phyloP scores from a whole-genome alignment of 64 coral and sea anemone genomes.

The Porites australiensis region DNA sequence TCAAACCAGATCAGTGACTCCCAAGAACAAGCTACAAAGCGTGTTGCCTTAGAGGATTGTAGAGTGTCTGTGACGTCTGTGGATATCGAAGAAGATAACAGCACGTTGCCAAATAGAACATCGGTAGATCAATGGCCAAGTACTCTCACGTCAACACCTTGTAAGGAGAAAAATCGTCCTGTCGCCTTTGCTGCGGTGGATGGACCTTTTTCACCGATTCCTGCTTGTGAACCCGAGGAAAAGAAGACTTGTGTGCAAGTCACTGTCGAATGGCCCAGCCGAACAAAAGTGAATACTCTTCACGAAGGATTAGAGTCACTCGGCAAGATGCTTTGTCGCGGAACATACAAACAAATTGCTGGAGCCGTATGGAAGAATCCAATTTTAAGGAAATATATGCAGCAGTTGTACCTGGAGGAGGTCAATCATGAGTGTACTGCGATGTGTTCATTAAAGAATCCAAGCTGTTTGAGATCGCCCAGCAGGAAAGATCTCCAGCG shows the following conservation, averaged over 20 bases:
- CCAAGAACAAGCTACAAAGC: too few relatives aligned
- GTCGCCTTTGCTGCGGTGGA: neutral
- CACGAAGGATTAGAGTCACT: constrained; percentile 59
- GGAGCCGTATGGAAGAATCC: constrained; percentile 45
- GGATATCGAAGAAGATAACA: too few relatives aligned
- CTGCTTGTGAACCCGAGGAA: neutral
- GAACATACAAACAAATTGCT: constrained; percentile 76
- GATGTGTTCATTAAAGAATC: constrained; percentile 58
- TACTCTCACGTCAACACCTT: constrained; percentile 20
- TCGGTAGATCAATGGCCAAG: neutral
- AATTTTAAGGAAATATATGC: constrained; percentile 56
- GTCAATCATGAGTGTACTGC: constrained; percentile 59
- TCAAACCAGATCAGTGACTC: too few relatives aligned
- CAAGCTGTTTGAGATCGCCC: constrained; percentile 66
- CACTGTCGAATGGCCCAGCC: constrained; percentile 75
- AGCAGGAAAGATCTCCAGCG: constrained; percentile 51
- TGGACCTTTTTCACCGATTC: constrained; percentile 30
- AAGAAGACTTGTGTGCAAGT: constrained; percentile 61
- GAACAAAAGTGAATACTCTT: constrained; percentile 48
- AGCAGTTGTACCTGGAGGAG: constrained; percentile 41
- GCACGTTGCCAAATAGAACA: neutral
- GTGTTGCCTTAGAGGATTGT: too few relatives aligned
- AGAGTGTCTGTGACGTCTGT: too few relatives aligned
- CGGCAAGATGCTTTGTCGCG: constrained; percentile 70
- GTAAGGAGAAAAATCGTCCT: constrained; percentile 31